Evolutionary conservation across 2,113 vertebrate species (phyloP), one percentile per base, ranked within the genome.

Genomic region (Ammodytes dubius): DNA sequence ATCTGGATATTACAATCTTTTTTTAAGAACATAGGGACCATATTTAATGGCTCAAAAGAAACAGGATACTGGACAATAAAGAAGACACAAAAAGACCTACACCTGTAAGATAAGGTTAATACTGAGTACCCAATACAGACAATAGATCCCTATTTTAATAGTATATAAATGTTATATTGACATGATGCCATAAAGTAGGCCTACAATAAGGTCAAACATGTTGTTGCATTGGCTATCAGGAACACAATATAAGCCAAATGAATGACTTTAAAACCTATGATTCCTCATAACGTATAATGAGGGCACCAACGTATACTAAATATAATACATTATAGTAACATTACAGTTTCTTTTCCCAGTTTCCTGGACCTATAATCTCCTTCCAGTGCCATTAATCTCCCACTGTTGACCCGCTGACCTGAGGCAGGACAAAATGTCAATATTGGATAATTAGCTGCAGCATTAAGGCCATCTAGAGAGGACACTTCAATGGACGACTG

Each of bases 401-500:
- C 37, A 78, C 74, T 81, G 79, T 81, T 92, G 90, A 91, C 91
- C 88, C 65, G 6, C 5, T 92, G 92, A 91, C 91, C 88, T 54
- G 77, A 89, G 90, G 92, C 78, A 82, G 91, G 87, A 83, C 89
- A 73, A 85, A 81, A 89, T 84, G 91, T 94, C 93, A 93, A 88
- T 93, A 84, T 6, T 58, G 88, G 90, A 89, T 93, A 87, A 93
- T 91, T 91, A 92, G 85, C 83, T 2, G 19, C 65, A 45, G 73
- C 74, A 85, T 88, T 85, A 87, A 68, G 69, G 83, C 68, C 70
- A 27, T 88, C 90, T 89, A 85, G 83, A 66, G 57, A 81, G 63
- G 82, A 91, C 86, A 84, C 84, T 78, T 83, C 63, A 4, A 83
- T 73, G 80, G 59, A 72, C 39, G 13, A 63, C 35, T 60, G 70